Percentiles rank a stretch among this genome's conserved stretches.
Evolutionary conservation across 2,113 vertebrate genomes (phyloP).

Genomic region (Chloroceryle aenea): DNA sequence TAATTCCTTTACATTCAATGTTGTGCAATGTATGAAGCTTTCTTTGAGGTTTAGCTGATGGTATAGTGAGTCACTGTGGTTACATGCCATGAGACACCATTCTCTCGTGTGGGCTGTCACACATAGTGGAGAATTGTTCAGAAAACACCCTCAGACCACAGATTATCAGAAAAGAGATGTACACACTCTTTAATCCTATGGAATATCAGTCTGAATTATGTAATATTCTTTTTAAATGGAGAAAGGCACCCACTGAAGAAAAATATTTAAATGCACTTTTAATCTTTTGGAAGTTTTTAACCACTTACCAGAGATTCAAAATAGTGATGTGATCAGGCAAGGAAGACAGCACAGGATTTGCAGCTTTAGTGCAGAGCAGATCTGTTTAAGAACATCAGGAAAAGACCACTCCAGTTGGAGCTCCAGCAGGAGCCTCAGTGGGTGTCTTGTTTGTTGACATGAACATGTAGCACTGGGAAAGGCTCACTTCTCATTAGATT

Average conservation of each 20-base stretch:
- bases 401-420: background rate
- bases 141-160: background rate
- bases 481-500: background rate
- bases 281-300: background rate
- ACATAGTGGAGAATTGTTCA: background rate
- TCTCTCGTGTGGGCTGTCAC: background rate
- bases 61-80: background rate
- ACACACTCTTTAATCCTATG: background rate
- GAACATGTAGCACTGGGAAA: background rate
- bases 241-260: background rate
- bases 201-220: background rate
- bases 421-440: background rate
- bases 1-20: background rate
- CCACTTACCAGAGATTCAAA: background rate
- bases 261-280: background rate
- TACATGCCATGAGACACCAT: background rate
- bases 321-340: background rate
- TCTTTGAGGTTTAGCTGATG: background rate
- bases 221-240: background rate
- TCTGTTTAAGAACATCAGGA: background rate
- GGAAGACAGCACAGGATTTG: background rate
- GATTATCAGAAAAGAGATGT: background rate
- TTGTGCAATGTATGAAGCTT: background rate
- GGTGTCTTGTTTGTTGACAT: background rate
- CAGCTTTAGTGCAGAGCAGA: background rate